Percentiles rank a stretch among this genome's conserved stretches.
Evolutionary conservation across 2,113 vertebrate genomes (phyloP).

Genomic region (Macaca mulatta): DNA sequence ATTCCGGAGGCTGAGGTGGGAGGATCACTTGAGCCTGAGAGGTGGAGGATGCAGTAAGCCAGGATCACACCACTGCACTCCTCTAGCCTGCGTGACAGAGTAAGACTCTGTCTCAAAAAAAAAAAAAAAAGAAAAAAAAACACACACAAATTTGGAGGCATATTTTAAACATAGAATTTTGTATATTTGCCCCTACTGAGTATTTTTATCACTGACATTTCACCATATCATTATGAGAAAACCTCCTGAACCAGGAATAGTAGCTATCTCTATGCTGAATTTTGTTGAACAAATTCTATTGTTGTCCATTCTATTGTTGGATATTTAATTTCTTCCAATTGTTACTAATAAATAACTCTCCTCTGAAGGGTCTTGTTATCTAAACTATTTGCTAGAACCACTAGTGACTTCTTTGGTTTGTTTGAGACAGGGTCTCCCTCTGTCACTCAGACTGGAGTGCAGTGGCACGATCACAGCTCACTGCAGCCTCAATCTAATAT

Average conservation of each 20-base stretch:
- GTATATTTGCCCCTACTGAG: not conserved
- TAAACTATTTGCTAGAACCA: not conserved
- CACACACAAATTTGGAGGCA: not conserved
- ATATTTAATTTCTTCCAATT: not conserved
- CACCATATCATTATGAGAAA: not conserved
- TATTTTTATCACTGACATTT: not conserved
- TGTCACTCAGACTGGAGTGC: too few species aligned
- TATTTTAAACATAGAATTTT: not conserved
- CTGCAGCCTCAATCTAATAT: too few species aligned
- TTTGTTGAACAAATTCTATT: not conserved
- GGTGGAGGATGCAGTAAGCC: too few species aligned
- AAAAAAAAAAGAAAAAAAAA: rapidly evolving
- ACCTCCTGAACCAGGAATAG: not conserved
- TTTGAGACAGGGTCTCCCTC: too few species aligned
- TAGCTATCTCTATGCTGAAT: too few species aligned
- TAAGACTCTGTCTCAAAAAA: too few species aligned
- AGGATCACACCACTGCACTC: too few species aligned
- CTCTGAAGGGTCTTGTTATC: not conserved
- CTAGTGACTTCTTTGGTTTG: not conserved
- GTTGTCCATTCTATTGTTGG: not conserved
- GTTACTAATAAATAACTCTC: not conserved
- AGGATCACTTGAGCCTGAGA: too few species aligned
- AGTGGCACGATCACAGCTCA: too few species aligned
- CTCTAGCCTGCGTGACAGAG: too few species aligned
- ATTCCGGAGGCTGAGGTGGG: too few species aligned